Percentiles rank a stretch among this genome's conserved stretches.
These are phyloP conservation scores for Tachina lurida DNA, from an alignment of 2,888 invertebrate species.

Conservation along the genomic window DNA sequence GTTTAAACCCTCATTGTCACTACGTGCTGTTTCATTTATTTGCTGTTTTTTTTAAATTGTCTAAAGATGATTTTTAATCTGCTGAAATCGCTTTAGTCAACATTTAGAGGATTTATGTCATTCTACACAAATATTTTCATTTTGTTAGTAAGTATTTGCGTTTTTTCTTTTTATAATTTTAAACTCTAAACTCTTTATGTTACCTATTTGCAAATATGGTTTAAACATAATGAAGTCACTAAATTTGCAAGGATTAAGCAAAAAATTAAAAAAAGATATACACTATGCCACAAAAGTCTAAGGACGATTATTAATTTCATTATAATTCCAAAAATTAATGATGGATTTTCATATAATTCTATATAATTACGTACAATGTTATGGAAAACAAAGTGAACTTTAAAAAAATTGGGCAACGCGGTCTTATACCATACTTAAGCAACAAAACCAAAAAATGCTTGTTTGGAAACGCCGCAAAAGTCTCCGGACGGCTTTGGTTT, in stretches of 20 bases:
- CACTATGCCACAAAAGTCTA: too few relatives aligned
- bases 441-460: too few relatives aligned
- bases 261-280: background rate
- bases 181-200: constrained; percentile 48
- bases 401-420: too few relatives aligned
- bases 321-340: too few relatives aligned
- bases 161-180: constrained; percentile 22
- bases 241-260: constrained; percentile 63
- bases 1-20: constrained; percentile 63
- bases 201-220: constrained; percentile 65
- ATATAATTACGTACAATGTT: too few relatives aligned
- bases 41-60: constrained; percentile 51
- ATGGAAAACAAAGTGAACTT: too few relatives aligned
- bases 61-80: constrained; percentile 80
- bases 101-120: constrained; percentile 83
- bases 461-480: too few relatives aligned
- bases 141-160: constrained; percentile 25
- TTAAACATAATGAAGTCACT: constrained; percentile 70
- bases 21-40: constrained; percentile 75
- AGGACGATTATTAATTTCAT: too few relatives aligned
- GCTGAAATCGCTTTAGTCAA: constrained; percentile 83
- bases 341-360: too few relatives aligned
- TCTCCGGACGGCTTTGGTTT: too few relatives aligned
- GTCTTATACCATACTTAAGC: too few relatives aligned
- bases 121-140: constrained; percentile 71